Conservation (phyloP, 2,888 invertebrate species). For the Sesamia inferens region DNA sequence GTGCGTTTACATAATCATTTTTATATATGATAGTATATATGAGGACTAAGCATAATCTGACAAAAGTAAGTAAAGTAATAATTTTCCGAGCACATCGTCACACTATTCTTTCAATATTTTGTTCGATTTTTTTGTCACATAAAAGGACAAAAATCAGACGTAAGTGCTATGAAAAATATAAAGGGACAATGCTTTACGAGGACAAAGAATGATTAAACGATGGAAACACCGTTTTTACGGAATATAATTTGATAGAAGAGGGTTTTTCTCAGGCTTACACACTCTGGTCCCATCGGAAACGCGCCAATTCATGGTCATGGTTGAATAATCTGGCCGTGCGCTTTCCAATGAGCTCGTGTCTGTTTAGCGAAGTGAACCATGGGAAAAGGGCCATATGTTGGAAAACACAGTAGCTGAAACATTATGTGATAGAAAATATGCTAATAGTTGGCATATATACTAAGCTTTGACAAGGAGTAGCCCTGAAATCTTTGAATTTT, state of each 20-base stretch:
- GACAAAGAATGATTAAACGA: conserved; percentile 35
- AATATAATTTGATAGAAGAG: conserved; percentile 36
- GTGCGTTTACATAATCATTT: neutral
- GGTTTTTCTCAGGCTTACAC: conserved; percentile 36
- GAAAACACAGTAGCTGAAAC: conserved; percentile 17
- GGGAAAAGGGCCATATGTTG: conserved; percentile 49
- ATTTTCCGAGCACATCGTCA: conserved; percentile 24
- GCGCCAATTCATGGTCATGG: conserved; percentile 58
- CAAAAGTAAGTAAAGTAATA: conserved; percentile 39
- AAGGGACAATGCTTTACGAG: conserved; percentile 22
- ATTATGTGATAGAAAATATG: conserved; percentile 33
- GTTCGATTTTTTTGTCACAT: neutral
- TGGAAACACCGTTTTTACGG: conserved; percentile 12
- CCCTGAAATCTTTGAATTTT: neutral
- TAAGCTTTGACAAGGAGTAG: neutral
- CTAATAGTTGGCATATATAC: conserved; percentile 15
- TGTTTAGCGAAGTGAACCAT: conserved; percentile 57
- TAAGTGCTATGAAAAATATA: conserved; percentile 28
- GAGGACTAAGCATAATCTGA: conserved; percentile 14
- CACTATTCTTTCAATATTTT: conserved; percentile 34
- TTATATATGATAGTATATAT: conserved; percentile 1
- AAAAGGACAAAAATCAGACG: conserved; percentile 17
- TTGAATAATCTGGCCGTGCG: conserved; percentile 48
- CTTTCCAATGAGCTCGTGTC: conserved; percentile 40
- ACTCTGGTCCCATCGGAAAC: conserved; percentile 34